Evolutionary conservation across 2,888 invertebrate species (phyloP).

Genomic region (Leptinotarsa haldemani): DNA sequence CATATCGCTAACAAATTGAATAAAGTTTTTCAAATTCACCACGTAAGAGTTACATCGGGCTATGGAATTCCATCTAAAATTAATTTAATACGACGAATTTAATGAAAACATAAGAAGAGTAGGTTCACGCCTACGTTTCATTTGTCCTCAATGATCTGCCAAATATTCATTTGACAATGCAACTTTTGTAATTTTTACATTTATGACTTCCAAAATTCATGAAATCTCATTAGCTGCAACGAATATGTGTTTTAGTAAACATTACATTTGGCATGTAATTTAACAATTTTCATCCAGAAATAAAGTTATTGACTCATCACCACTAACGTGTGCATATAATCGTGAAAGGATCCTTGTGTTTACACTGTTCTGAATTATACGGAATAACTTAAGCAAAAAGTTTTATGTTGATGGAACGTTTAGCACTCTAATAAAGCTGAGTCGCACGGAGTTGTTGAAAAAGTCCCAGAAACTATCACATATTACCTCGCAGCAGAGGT

Average conservation of each 20-base stretch:
- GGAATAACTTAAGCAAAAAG: too few species aligned
- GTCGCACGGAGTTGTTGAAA: too few species aligned
- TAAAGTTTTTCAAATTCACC: too few species aligned
- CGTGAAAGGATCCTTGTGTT: not conserved
- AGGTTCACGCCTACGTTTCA: not conserved
- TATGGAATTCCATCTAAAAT: too few species aligned
- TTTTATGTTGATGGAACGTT: too few species aligned
- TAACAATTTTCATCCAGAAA: not conserved
- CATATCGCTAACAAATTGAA: too few species aligned
- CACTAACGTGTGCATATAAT: not conserved
- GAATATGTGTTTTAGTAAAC: not conserved
- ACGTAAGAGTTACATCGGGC: too few species aligned
- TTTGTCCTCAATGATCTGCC: not conserved
- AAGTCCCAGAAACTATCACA: too few species aligned
- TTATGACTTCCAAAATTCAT: not conserved
- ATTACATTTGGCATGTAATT: not conserved
- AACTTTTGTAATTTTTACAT: not conserved
- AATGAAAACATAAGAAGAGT: not conserved
- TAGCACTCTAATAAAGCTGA: too few species aligned
- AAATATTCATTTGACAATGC: not conserved
- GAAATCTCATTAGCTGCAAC: not conserved
- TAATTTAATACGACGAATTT: too few species aligned
- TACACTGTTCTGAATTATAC: not conserved
- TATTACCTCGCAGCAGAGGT: too few species aligned
- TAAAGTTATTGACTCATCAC: not conserved